Percentiles rank a stretch among this genome's conserved stretches.
Conservation (phyloP, 2,888 invertebrate species). For the Thera britannica region DNA sequence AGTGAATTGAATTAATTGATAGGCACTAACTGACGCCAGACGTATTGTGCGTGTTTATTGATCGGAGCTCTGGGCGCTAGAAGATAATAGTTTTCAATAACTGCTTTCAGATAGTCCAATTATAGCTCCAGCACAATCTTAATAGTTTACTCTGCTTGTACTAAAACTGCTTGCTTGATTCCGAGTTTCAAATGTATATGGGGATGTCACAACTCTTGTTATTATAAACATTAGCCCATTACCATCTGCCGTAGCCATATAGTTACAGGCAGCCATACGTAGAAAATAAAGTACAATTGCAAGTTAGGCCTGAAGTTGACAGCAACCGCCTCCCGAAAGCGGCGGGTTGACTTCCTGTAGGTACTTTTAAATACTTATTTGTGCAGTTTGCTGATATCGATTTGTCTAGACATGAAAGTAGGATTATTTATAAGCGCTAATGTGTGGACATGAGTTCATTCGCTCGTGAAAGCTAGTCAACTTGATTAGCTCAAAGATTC, state of each 20-base stretch:
- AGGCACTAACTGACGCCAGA: constrained; percentile 10
- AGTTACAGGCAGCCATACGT: not conserved
- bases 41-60: constrained; percentile 16
- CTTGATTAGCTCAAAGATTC: not conserved
- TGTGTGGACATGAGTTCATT: not conserved
- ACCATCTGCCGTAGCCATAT: too few relatives aligned
- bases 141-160: not conserved
- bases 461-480: not conserved
- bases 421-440: constrained; percentile 10
- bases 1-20: constrained; percentile 26
- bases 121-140: not conserved
- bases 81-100: constrained; percentile 6
- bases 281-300: constrained; percentile 58
- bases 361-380: constrained; percentile 49
- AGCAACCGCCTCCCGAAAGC: constrained; percentile 54
- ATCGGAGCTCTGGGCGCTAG: constrained; percentile 1
- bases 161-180: too few relatives aligned
- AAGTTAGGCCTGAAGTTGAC: constrained; percentile 74
- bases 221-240: too few relatives aligned
- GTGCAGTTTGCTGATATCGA: constrained; percentile 43
- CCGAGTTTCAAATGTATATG: too few relatives aligned
- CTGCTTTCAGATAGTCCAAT: not conserved
- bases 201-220: too few relatives aligned
- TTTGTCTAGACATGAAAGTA: constrained; percentile 36
- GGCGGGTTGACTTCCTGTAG: constrained; percentile 40